These are phyloP conservation scores for Epinephelus lanceolatus DNA, from an alignment of 2,113 vertebrate genomes.

Conservation along the genomic window DNA sequence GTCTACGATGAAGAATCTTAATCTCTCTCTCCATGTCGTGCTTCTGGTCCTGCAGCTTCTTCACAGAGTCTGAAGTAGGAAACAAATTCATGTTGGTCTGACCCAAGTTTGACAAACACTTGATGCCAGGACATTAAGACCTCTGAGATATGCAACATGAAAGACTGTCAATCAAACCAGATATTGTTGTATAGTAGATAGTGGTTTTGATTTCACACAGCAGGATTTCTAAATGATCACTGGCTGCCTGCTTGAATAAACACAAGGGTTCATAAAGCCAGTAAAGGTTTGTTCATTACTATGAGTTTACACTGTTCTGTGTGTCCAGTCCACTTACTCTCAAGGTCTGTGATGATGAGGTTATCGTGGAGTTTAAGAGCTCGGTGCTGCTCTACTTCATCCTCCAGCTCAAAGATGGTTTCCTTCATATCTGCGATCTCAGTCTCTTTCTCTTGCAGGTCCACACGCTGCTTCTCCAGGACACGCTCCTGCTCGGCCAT, in stretches of 20 bases:
- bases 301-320: neutral
- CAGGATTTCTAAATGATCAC: too few species aligned
- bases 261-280: neutral
- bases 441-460: slow-evolving; percentile 92
- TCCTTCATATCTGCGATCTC: slow-evolving; percentile 97
- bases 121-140: neutral
- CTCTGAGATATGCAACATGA: too few species aligned
- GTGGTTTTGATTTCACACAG: neutral
- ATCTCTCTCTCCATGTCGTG: slow-evolving; percentile 98
- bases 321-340: slow-evolving; percentile 87
- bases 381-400: slow-evolving; percentile 96
- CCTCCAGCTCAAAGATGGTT: slow-evolving; percentile 96
- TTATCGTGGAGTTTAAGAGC: slow-evolving; percentile 97
- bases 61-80: slow-evolving; percentile 89
- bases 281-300: neutral
- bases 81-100: slow-evolving; percentile 10
- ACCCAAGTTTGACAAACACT: neutral
- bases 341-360: slow-evolving; percentile 94
- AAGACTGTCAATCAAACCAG: neutral
- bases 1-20: slow-evolving; percentile 94
- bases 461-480: slow-evolving; percentile 89
- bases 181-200: neutral
- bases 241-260: neutral
- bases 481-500: slow-evolving; percentile 89
- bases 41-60: slow-evolving; percentile 97